Conservation (phyloP, 2,888 invertebrate genomes). For the Sepiola atlantica region DNA sequence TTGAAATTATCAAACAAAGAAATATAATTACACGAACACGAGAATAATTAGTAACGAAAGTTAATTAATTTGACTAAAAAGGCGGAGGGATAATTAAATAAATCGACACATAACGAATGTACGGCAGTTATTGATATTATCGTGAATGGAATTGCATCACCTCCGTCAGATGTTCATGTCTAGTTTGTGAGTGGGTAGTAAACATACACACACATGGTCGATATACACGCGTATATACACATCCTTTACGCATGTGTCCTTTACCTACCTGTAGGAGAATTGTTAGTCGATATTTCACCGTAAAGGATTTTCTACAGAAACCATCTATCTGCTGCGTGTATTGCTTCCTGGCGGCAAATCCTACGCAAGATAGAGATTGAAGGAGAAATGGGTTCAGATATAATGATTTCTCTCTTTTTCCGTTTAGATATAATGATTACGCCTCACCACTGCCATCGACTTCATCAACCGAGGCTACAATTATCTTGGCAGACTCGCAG, state of each 20-base stretch:
- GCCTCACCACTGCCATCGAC: neutral
- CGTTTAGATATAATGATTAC: neutral
- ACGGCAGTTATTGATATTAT: neutral
- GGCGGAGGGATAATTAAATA: neutral
- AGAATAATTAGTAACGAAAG: neutral
- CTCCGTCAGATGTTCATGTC: neutral
- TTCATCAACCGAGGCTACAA: neutral
- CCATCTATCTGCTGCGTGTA: neutral
- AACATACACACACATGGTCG: neutral
- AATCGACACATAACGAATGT: neutral
- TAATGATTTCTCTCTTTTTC: constrained; percentile 10
- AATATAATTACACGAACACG: constrained; percentile 6
- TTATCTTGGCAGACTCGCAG: neutral
- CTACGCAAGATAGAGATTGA: neutral
- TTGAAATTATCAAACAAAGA: neutral
- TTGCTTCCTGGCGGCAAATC: neutral
- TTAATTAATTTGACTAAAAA: constrained; percentile 32
- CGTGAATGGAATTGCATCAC: neutral
- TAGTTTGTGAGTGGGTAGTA: neutral
- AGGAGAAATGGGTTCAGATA: neutral
- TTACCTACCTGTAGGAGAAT: neutral
- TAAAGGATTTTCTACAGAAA: neutral
- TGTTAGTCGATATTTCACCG: neutral
- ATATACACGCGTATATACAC: neutral
- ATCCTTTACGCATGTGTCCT: neutral